Evolutionary conservation across 2,797 vertebrate genomes (phyloP).

Genomic region (Brachyrhaphis roseni): DNA sequence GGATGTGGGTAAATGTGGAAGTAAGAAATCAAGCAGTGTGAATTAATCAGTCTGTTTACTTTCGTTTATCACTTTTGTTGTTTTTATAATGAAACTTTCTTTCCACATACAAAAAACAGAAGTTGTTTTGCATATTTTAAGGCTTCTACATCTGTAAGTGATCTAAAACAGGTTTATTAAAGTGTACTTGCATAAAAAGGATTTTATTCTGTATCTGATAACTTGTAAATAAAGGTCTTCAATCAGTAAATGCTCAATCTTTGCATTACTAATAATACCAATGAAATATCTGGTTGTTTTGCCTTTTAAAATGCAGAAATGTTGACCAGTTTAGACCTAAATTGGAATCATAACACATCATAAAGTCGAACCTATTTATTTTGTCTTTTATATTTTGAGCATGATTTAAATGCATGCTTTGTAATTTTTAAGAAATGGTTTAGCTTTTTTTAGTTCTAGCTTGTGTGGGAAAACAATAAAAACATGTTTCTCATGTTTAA

Average conservation of each 20-base stretch:
- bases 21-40: conserved; percentile 3
- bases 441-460: neutral
- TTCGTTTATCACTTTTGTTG: neutral
- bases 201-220: neutral
- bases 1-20: conserved; percentile 37
- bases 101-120: neutral
- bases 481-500: neutral
- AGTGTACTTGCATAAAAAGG: neutral
- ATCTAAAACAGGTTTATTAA: neutral
- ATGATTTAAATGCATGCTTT: neutral
- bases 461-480: neutral
- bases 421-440: neutral
- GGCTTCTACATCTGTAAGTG: neutral
- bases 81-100: neutral
- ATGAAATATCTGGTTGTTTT: neutral
- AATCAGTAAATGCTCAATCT: neutral
- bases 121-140: neutral
- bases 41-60: conserved; percentile 16
- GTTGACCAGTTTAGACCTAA: neutral
- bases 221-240: neutral
- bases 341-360: neutral
- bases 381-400: neutral
- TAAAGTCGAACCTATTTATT: neutral
- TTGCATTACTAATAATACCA: neutral
- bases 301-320: neutral